Percentiles rank a stretch among this genome's conserved stretches.
phyloP scores from a whole-genome alignment of 2,113 vertebrate species.

The Gambusia affinis region DNA sequence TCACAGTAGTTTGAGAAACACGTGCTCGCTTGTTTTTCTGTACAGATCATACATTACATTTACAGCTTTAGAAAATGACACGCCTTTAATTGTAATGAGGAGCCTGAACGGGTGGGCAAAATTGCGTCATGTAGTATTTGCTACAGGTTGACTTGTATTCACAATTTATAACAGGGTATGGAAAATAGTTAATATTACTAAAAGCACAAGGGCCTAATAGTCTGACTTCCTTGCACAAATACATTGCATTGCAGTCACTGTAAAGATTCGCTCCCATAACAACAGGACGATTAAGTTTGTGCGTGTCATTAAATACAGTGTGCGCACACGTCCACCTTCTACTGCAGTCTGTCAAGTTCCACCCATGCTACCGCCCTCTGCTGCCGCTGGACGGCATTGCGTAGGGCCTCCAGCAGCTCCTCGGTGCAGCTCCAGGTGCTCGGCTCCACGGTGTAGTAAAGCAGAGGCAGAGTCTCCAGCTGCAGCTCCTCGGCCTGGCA shows the following conservation, averaged over 20 bases:
- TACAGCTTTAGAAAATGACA: not conserved
- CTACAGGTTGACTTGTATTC: not conserved
- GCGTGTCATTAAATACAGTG: not conserved
- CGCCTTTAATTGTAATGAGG: not conserved
- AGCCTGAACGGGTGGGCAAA: not conserved
- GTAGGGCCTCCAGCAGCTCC: slow-evolving; percentile 73
- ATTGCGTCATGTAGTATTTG: not conserved
- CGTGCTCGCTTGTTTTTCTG: not conserved
- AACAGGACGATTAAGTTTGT: not conserved
- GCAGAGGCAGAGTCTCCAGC: slow-evolving; percentile 78
- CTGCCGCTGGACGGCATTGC: slow-evolving; percentile 71
- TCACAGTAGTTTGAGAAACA: not conserved
- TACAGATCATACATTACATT: not conserved
- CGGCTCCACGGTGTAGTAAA: slow-evolving; percentile 74
- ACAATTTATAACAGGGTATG: not conserved
- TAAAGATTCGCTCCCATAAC: not conserved
- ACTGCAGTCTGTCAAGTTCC: slow-evolving; percentile 74
- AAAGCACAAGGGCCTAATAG: not conserved
- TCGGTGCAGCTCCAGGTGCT: slow-evolving; percentile 76
- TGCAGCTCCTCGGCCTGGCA: slow-evolving; percentile 78
- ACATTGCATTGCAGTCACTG: not conserved
- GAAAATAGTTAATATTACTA: not conserved
- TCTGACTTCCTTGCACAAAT: not conserved
- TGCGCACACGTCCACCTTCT: not conserved
- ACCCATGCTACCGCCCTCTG: slow-evolving; percentile 80